These are phyloP conservation scores for Montipora capricornis DNA, from an alignment of 64 coral and sea anemone species.

Conservation along the genomic window DNA sequence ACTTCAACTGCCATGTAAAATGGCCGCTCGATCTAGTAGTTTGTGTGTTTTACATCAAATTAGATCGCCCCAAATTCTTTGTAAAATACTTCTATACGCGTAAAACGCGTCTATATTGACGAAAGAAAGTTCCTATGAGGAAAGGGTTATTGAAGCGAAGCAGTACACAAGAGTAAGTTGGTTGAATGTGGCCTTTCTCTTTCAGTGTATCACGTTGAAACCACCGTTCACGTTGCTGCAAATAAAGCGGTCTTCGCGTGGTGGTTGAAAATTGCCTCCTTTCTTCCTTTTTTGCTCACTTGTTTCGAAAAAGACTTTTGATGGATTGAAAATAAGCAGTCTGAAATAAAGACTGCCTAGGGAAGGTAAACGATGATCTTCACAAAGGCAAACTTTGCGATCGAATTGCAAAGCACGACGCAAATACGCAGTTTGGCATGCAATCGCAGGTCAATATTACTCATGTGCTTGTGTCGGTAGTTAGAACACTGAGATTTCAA, in stretches of 20 bases:
- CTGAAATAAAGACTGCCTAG: conserved; percentile 97
- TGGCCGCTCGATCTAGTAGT: conserved; percentile 59
- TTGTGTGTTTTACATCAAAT: conserved; percentile 26
- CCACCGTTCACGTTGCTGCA: conserved; percentile 57
- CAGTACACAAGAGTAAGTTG: conserved; percentile 93
- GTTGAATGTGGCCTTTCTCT: conserved; percentile 59
- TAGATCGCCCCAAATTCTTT: conserved; percentile 76
- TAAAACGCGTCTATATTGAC: conserved; percentile 83
- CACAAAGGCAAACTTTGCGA: neutral
- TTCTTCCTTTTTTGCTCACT: conserved; percentile 17
- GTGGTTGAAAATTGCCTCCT: conserved; percentile 54
- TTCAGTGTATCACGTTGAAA: conserved; percentile 19
- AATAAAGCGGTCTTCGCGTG: conserved; percentile 68
- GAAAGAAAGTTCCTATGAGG: conserved; percentile 89
- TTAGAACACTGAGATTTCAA: neutral
- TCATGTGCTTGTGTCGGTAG: neutral
- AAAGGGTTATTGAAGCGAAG: conserved; percentile 81
- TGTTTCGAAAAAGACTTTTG: neutral
- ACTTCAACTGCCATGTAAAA: conserved; percentile 75
- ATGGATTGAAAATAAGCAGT: conserved; percentile 84
- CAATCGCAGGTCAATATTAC: neutral
- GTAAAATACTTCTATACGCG: conserved; percentile 74
- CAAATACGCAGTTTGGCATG: neutral
- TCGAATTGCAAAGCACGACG: neutral
- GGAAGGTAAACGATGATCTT: neutral